Evolutionary conservation across 92 coral and sea anemone genomes (phyloP).

Genomic region (Siderastrea radians): DNA sequence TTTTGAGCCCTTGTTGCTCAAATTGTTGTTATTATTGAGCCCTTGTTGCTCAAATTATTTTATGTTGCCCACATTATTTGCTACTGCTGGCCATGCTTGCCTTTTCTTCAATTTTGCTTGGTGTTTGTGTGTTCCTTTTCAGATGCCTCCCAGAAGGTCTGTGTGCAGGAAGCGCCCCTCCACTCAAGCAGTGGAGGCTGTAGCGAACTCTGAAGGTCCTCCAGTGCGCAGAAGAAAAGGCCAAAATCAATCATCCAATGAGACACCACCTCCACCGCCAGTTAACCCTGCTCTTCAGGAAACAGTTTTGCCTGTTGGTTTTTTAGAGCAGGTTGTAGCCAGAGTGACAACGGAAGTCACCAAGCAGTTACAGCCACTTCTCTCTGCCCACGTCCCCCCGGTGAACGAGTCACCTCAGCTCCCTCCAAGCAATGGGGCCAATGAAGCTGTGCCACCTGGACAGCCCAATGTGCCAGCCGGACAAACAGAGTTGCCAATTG

Average conservation of each 20-base stretch:
- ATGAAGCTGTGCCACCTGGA: not conserved
- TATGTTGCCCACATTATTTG: not conserved
- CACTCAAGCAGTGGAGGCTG: too few relatives aligned
- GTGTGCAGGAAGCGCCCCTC: too few relatives aligned
- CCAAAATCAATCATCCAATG: not conserved
- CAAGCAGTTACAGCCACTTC: slow-evolving; percentile 33
- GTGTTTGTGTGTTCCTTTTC: too few relatives aligned
- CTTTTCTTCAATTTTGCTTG: too few relatives aligned
- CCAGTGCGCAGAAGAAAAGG: too few relatives aligned
- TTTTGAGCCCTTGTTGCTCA: not conserved
- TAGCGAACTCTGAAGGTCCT: too few relatives aligned
- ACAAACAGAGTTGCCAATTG: not conserved
- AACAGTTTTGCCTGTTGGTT: slow-evolving; percentile 10
- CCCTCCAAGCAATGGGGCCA: not conserved
- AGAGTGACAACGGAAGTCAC: slow-evolving; percentile 17
- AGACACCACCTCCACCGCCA: not conserved
- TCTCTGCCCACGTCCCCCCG: slow-evolving; percentile 3
- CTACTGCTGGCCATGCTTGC: too few relatives aligned
- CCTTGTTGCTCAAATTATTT: not conserved
- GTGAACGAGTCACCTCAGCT: slow-evolving; percentile 9
- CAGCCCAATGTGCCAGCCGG: not conserved
- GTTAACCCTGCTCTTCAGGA: not conserved
- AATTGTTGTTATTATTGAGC: not conserved
- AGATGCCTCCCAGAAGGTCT: too few relatives aligned
- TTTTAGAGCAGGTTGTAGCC: slow-evolving; percentile 9